phyloP scores from a whole-genome alignment of 2,888 invertebrate species.

The Dolomedes plantarius region DNA sequence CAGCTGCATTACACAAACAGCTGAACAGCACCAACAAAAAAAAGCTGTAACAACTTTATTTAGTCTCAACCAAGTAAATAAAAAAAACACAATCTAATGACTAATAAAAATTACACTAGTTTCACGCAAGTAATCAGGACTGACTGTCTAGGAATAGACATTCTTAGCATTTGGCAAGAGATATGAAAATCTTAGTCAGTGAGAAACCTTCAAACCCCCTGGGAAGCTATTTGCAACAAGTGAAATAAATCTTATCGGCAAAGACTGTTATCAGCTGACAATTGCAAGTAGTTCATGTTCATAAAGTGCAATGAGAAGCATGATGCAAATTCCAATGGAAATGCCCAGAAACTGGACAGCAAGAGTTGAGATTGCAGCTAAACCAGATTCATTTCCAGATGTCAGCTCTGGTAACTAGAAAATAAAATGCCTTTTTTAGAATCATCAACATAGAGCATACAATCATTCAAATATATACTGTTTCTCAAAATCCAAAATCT shows the following conservation, averaged over 20 bases:
- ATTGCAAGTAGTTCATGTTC: constrained; percentile 87
- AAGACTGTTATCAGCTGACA: constrained; percentile 69
- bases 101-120: no score
- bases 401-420: constrained; percentile 91
- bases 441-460: no score
- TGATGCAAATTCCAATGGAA: constrained; percentile 86
- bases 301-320: constrained; percentile 92
- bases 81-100: no score
- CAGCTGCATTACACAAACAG: no score
- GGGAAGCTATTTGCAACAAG: not conserved
- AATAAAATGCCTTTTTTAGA: no score
- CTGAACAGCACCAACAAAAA: no score
- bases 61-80: no score
- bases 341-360: constrained; percentile 88
- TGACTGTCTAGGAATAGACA: not conserved
- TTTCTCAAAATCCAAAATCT: no score
- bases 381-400: constrained; percentile 75
- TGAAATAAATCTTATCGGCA: not conserved
- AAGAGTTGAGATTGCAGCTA: constrained; percentile 85
- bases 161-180: not conserved
- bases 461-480: no score
- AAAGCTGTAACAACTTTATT: no score
- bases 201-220: not conserved
- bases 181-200: not conserved
- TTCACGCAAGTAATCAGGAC: not conserved